phyloP scores from a whole-genome alignment of 2,113 vertebrate genomes.

The Salvelinus alpinus region DNA sequence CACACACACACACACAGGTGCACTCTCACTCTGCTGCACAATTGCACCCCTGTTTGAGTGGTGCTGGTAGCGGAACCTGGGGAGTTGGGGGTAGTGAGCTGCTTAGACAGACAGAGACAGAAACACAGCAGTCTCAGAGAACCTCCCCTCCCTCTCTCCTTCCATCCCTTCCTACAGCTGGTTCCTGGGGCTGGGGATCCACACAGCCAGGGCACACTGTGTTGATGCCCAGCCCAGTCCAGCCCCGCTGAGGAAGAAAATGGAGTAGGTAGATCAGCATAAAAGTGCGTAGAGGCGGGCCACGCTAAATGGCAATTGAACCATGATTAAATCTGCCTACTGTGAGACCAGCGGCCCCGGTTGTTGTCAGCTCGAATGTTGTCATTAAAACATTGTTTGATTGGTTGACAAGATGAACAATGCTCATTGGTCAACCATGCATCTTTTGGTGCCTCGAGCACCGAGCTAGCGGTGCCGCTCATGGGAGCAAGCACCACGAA shows the following conservation, averaged over 20 bases:
- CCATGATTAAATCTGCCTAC: no score
- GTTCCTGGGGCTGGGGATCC: neutral
- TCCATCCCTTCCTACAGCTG: constrained; percentile 7
- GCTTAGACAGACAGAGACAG: constrained; percentile 30
- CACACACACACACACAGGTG: neutral
- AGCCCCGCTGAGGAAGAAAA: no score
- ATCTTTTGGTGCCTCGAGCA: no score
- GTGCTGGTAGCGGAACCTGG: constrained; percentile 54
- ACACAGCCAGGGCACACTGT: constrained; percentile 36
- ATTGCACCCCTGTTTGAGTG: constrained; percentile 64
- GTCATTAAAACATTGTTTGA: no score
- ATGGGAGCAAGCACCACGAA: neutral
- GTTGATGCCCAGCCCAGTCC: constrained; percentile 22
- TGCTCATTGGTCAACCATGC: no score
- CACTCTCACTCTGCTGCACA: constrained; percentile 39
- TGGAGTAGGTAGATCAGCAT: neutral
- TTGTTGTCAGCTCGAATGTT: no score
- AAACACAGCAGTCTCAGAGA: constrained; percentile 41
- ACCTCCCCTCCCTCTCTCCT: constrained; percentile 18
- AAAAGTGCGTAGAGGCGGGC: no score
- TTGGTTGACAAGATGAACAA: no score
- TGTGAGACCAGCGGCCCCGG: no score
- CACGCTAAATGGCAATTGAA: no score
- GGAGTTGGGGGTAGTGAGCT: constrained; percentile 26
- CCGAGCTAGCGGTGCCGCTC: constrained; percentile 26